phyloP scores from a whole-genome alignment of 2,888 invertebrate species.

The Mamestra brassicae region DNA sequence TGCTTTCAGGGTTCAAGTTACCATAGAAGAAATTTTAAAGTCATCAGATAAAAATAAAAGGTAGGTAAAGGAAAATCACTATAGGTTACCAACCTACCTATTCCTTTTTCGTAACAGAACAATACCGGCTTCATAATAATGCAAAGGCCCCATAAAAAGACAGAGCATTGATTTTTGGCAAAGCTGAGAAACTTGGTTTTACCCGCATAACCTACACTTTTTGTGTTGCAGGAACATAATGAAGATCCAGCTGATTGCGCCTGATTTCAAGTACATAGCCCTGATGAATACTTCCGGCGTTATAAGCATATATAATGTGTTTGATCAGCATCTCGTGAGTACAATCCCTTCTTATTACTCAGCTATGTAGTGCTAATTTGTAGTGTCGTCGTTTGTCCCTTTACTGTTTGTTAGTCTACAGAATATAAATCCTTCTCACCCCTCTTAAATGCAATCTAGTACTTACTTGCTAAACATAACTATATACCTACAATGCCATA shows the following conservation, averaged over 20 bases:
- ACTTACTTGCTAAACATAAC: too few relatives aligned
- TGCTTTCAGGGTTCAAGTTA: too few relatives aligned
- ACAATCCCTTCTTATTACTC: neutral
- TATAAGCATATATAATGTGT: constrained; percentile 80
- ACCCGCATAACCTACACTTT: neutral
- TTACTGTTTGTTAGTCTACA: neutral
- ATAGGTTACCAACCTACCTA: too few relatives aligned
- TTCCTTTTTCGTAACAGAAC: too few relatives aligned
- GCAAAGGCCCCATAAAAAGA: neutral
- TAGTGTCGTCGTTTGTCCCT: neutral
- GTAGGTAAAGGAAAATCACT: too few relatives aligned
- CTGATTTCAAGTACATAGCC: constrained; percentile 77
- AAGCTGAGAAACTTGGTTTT: neutral
- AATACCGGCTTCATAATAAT: too few relatives aligned
- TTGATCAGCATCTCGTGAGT: constrained; percentile 77
- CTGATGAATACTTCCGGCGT: constrained; percentile 77
- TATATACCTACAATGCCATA: too few relatives aligned
- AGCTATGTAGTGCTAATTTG: neutral
- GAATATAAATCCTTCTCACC: neutral
- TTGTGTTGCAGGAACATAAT: constrained; percentile 76
- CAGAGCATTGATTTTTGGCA: neutral
- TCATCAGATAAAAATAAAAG: too few relatives aligned
- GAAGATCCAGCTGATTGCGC: constrained; percentile 83
- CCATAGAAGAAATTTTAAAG: too few relatives aligned
- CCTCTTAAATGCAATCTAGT: neutral